Conservation (phyloP, 2,113 vertebrate genomes). For the Cygnus buccinator region DNA sequence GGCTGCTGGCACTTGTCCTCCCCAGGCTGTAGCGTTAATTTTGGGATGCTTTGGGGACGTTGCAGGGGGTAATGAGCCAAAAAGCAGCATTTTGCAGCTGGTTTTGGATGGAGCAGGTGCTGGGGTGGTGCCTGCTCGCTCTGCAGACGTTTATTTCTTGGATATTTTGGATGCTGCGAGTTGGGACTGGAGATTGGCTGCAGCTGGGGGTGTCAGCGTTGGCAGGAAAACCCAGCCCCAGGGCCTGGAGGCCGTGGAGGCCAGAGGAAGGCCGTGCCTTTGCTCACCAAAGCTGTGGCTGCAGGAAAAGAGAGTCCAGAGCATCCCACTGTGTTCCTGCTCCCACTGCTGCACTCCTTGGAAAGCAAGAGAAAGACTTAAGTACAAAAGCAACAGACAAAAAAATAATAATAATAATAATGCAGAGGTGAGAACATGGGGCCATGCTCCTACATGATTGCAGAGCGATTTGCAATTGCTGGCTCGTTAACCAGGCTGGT, state of each 20-base stretch:
- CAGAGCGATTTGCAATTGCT: neutral
- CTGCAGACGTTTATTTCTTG: neutral
- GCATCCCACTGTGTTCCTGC: neutral
- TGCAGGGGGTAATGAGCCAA: fast-evolving
- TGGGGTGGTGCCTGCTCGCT: neutral
- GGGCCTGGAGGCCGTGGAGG: fast-evolving
- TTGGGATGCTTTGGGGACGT: neutral
- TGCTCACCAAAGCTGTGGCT: neutral
- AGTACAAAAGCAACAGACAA: neutral
- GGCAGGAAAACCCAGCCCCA: neutral
- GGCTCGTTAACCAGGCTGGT: fast-evolving
- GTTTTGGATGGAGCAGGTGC: neutral
- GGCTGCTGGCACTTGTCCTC: neutral
- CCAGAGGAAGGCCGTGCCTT: neutral
- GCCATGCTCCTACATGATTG: neutral
- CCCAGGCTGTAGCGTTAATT: fast-evolving
- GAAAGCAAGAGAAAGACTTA: neutral
- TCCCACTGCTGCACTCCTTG: fast-evolving
- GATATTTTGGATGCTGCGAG: neutral
- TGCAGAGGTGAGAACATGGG: neutral
- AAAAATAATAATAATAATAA: neutral
- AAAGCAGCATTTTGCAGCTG: neutral
- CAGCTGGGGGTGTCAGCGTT: neutral
- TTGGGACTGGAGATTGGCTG: neutral
- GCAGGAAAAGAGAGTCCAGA: neutral